Base-by-base conservation (phyloP, 2,888 invertebrate genomes). In the Scaptomyza flava region DNA sequence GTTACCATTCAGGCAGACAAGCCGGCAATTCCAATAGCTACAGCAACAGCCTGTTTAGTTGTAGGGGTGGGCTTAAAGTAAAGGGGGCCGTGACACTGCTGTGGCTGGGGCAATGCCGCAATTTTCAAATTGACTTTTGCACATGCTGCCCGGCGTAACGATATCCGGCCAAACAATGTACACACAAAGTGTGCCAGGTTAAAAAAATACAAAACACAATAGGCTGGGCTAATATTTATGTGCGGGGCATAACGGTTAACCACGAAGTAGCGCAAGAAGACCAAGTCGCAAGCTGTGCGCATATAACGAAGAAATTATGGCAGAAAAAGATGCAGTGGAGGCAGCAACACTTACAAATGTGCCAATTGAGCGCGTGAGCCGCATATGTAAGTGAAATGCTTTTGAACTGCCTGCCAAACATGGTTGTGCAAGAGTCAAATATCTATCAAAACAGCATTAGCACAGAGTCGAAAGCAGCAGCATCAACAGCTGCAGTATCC, bases 101-200 rank as follows among this genome's bases (percentile, higher is more conserved):
- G 59, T 47, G 63, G 64, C 61, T 66, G 56, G 64, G 59, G 27
- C 52, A 63, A 65, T 68, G 78, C 76, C 68, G 87, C 82, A 85
- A 85, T 87, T 85, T 85, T 84, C 72, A 85, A 85, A 85, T 85
- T 89, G 89, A 89, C 89, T 85, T 85, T 89, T 81, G 89, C 85
- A 87, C 89, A 89, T 87, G 87, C 84, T 79, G 75, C 77, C 81
- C 81, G 57, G 52, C 79, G 67, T 78, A 68, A 67, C 79, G 66
- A 83, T 79, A 81, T 86, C 80, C 78, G 77, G 76, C 65, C 81
- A 70, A 75, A 81, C 79, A 87, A 75, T 72, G 72, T 74, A 53
- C 58, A 68, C 47, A 61, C 57, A 42, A 27, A 45, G 31, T 52
- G 50, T 43, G 60, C 50, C 54, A 51, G 51, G 51, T 60, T 59